Base-by-base conservation (phyloP, 1,140 invertebrate genomes). In the Drosophila teissieri region DNA sequence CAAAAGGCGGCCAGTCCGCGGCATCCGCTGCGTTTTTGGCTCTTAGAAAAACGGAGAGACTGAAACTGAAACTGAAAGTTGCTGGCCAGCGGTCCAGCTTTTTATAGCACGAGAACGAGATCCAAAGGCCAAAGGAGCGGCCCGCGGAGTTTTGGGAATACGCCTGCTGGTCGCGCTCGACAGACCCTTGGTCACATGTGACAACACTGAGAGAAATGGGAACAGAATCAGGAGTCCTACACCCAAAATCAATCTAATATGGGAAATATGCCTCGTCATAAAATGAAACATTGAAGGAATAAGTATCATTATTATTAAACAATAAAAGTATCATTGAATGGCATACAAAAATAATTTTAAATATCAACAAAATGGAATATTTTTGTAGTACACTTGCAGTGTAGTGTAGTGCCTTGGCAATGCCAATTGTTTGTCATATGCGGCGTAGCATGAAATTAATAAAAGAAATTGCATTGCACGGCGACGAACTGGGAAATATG, bases 371-470 rank as follows among this genome's bases (percentile, higher is more conserved):
- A 19, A 1, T 19, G 19, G 2, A 19, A 19, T 4, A 24, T 5
- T 24, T 24, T 24, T 24, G 4, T 24, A 24, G 4, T 4, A 24
- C 4, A 4, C 3, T 15, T 2, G 7, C 1, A 64, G 64, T 68
- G 64, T 12, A 15, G 64, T 12, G 12, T 17, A 37, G 19, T 42
- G 24, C 27, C 46, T 3, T 4, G 14, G 46, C 49, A 56, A 27
- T 44, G 49, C 37, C 61, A 36, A 79, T 88, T 91, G 89, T 91
- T 91, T 91, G 76, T 39, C 52, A 65, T 73, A 56, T 37, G 78
- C 80, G 62, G 19, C 65, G 65, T 62, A 70, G 75, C 90, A 81
- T 91, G 90, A 91, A 91, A 91, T 91, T 91, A 91, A 91, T 91
- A 78, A 76, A 51, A 54, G 52, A 70, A 79, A 90, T 75, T 84